Evolutionary conservation across 1,140 invertebrate species (phyloP).

Genomic region (Pseudachorutes palmiensis): DNA sequence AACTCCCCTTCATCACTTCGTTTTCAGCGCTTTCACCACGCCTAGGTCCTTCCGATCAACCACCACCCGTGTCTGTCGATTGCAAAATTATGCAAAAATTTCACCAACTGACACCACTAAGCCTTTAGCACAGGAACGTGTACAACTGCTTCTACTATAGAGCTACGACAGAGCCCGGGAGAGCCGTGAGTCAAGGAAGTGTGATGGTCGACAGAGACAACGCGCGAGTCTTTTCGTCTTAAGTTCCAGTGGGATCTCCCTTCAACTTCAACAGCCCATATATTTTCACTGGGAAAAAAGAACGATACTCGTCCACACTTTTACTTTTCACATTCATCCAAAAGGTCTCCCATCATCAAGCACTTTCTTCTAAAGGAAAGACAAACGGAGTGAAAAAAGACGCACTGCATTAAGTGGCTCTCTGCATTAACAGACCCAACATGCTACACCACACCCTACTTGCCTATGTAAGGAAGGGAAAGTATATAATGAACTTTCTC

Average conservation of each 20-base stretch:
- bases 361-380: background rate
- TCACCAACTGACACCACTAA: too few species aligned
- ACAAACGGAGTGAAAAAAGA: too few species aligned
- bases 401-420: background rate
- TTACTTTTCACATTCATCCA: background rate
- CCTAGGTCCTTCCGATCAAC: background rate
- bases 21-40: background rate
- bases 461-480: too few species aligned
- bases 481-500: too few species aligned
- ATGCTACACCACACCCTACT: too few species aligned
- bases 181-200: too few species aligned
- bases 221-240: background rate
- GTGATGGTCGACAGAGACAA: background rate
- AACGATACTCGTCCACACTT: background rate
- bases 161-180: too few species aligned
- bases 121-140: too few species aligned
- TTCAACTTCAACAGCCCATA: conserved; percentile 4
- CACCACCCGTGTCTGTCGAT: too few species aligned
- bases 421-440: background rate
- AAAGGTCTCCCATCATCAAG: background rate
- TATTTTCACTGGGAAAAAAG: background rate
- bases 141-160: too few species aligned
- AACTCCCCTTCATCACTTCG: background rate
- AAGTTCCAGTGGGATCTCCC: background rate
- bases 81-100: too few species aligned